Conservation (phyloP, 2,888 invertebrate species). For the Seira sanloemensis region DNA sequence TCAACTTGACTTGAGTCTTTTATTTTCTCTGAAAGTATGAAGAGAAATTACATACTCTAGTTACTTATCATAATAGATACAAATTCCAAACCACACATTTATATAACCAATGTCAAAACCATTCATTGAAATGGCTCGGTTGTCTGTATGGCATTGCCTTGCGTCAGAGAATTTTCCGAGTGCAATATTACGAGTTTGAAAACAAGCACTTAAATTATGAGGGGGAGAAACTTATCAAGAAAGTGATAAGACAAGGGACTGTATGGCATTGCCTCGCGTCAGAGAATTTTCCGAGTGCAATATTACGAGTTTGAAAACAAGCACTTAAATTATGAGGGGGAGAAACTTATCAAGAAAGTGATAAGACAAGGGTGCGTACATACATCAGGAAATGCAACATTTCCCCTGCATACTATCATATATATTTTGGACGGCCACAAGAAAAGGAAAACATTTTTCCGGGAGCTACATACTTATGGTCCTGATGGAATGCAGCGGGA, state of each 20-base stretch:
- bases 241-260: slow-evolving; percentile 48
- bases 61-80: no score
- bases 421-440: no score
- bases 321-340: slow-evolving; percentile 51
- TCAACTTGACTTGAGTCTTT: no score
- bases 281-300: slow-evolving; percentile 35
- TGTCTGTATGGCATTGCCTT: no score
- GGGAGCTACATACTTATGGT: neutral
- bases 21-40: no score
- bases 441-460: slow-evolving; percentile 49
- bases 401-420: no score
- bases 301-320: slow-evolving; percentile 44
- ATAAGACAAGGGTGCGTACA: no score
- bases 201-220: slow-evolving; percentile 55
- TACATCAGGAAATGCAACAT: no score
- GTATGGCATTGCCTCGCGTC: no score
- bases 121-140: slow-evolving; percentile 40
- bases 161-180: slow-evolving; percentile 34
- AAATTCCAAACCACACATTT: no score
- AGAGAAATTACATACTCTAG: no score
- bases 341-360: slow-evolving; percentile 48
- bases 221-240: slow-evolving; percentile 45
- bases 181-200: slow-evolving; percentile 38
- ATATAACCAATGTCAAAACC: slow-evolving; percentile 58
- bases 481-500: no score